A percentile compares a stretch with the other conserved stretches of the same genome.
phyloP scores from a whole-genome alignment of 2,888 invertebrate species.

The Spisula subtruncata region DNA sequence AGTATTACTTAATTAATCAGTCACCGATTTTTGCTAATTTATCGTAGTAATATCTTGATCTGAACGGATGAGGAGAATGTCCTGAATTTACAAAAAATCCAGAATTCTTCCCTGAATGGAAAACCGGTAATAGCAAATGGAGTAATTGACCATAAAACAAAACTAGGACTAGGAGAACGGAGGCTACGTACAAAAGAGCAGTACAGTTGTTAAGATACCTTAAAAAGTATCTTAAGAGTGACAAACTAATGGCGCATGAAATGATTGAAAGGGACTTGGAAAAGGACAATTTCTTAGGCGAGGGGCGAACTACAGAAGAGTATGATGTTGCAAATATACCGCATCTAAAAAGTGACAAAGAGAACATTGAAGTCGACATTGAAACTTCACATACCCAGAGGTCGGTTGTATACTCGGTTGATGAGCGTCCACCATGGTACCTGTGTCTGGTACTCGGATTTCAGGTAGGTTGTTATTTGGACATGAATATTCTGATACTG shows the following conservation, averaged over 20 bases:
- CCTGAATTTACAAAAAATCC: not conserved
- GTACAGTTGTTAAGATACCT: not conserved
- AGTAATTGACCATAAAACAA: no score
- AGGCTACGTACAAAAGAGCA: not conserved
- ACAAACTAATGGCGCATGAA: not conserved
- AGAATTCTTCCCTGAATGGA: not conserved
- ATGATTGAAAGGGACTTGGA: no score
- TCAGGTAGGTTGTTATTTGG: conserved; percentile 14
- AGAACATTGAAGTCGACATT: not conserved
- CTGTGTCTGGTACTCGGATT: conserved; percentile 31
- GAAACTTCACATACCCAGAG: not conserved
- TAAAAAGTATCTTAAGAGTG: not conserved
- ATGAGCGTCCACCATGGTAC: conserved; percentile 30
- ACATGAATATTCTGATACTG: not conserved
- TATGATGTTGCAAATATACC: not conserved
- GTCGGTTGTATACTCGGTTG: conserved; percentile 13
- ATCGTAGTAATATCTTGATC: not conserved
- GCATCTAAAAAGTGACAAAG: not conserved
- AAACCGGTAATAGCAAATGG: not conserved
- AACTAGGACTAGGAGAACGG: no score
- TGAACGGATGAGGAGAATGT: not conserved
- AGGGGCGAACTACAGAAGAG: not conserved
- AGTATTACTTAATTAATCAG: no score
- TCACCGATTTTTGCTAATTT: no score
- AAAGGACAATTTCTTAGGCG: no score